Conservation (phyloP, 92 coral and sea anemone genomes). For the Desmophyllum pertusum region DNA sequence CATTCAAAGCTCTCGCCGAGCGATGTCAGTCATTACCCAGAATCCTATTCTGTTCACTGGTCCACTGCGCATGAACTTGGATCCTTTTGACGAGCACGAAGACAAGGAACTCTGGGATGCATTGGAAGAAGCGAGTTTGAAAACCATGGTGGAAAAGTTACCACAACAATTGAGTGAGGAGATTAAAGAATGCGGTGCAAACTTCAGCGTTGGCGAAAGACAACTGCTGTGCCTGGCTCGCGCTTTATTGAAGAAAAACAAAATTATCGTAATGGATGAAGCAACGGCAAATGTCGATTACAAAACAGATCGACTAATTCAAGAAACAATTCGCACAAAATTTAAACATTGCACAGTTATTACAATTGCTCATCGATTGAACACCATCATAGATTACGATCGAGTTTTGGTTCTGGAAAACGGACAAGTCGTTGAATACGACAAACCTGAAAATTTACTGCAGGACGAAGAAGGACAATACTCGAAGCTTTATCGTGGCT, state of each 20-base stretch:
- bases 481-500: constrained; percentile 57
- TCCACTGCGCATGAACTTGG: constrained; percentile 69
- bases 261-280: constrained; percentile 70
- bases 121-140: constrained; percentile 61
- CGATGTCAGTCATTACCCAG: constrained; percentile 64
- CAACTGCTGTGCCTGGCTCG: constrained; percentile 71
- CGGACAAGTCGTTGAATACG: constrained; percentile 74
- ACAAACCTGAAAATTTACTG: constrained; percentile 67
- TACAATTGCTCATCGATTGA: constrained; percentile 69
- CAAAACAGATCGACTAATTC: constrained; percentile 76
- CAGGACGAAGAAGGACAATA: constrained; percentile 63
- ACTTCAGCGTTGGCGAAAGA: constrained; percentile 56
- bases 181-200: constrained; percentile 54
- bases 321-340: constrained; percentile 69
- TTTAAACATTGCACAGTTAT: constrained; percentile 65
- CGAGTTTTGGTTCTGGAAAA: constrained; percentile 76
- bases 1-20: constrained; percentile 74
- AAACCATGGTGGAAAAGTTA: constrained; percentile 59
- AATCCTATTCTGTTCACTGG: constrained; percentile 67
- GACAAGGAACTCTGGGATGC: constrained; percentile 75
- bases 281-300: constrained; percentile 78
- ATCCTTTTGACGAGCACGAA: constrained; percentile 59
- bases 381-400: constrained; percentile 80
- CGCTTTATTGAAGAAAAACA: constrained; percentile 58
- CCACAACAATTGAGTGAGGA: constrained; percentile 72